These are phyloP conservation scores for Boulengeromyrus knoepffleri DNA, from an alignment of 2,113 vertebrate genomes.

Conservation along the genomic window DNA sequence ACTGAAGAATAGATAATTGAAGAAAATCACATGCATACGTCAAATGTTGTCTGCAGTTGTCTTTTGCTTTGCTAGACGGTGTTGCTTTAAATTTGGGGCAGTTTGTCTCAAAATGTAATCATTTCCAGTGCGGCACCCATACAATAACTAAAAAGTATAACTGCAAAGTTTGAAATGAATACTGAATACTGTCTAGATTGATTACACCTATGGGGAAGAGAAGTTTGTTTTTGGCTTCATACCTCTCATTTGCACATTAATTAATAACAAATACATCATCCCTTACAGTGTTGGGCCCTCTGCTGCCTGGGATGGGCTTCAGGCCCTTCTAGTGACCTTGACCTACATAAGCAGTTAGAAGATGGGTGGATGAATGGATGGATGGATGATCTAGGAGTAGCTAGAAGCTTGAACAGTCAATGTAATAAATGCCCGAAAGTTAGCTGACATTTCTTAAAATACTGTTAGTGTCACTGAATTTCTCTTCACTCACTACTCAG, in stretches of 20 bases:
- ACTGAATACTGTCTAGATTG: constrained; percentile 52
- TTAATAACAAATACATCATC: background rate
- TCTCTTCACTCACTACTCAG: background rate
- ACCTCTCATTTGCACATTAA: background rate
- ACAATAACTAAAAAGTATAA: background rate
- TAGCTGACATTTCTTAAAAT: background rate
- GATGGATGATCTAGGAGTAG: background rate
- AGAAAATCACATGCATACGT: background rate
- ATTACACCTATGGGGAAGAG: constrained; percentile 59
- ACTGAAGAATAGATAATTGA: background rate
- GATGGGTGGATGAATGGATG: background rate
- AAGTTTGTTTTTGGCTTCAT: background rate
- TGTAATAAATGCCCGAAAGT: background rate
- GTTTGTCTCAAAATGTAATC: background rate
- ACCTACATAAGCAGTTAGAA: background rate
- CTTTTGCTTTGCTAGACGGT: background rate
- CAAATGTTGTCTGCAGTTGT: background rate
- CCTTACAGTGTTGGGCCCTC: background rate
- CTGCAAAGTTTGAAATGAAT: background rate
- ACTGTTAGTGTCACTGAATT: background rate
- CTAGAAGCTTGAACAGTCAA: background rate
- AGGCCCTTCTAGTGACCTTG: background rate
- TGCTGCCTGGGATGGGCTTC: too few relatives aligned
- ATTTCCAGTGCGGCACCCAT: background rate
- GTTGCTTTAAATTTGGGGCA: background rate